Evolutionary conservation across 2,888 invertebrate species (phyloP), one percentile per base, ranked within the genome.

Genomic region (Volucella inflata): DNA sequence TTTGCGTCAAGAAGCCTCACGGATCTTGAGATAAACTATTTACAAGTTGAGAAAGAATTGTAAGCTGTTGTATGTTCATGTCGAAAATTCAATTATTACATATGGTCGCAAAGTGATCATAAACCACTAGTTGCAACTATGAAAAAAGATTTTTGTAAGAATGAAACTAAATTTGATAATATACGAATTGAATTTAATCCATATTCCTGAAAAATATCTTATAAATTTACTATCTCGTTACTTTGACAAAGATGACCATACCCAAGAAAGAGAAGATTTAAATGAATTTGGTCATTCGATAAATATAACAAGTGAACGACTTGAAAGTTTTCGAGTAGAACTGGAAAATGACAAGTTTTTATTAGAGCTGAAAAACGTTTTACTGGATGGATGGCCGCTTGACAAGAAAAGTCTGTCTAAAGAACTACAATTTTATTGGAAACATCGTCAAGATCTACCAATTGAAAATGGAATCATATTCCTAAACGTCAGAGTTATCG

Each of bases 11-110:
- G 89, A 83, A 89, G 88, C 38, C 72, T 90, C 16, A 88, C 79
- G 21, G 42, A 76, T 17, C 84, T 88, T 38, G 89, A 90, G 74
- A 70, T 87, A 48, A 89, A 88, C 17, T 91, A 90, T 78, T 88
- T 90, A 2, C 91, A 92, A 88, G 91, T 91, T 11, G 90, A 91
- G 88, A 91, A 91, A 80, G 90, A 92, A 84, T 72, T 90, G 9
- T 83, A 91, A 71, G 90, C 90, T 53, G 88, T 90, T 2, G 88
- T 88, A 6, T 90, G 89, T 87, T 89, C 89, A 11, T n/a, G n/a
- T n/a, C n/a, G n/a, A n/a, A n/a, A n/a, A n/a, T n/a, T n/a, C n/a
- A n/a, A n/a, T n/a, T n/a, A n/a, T n/a, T n/a, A n/a, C n/a, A n/a
- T n/a, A n/a, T n/a, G n/a, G n/a, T n/a, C n/a, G n/a, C n/a, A n/a